Conservation (phyloP, 2,888 invertebrate genomes). For the Exocentrus adspersus region DNA sequence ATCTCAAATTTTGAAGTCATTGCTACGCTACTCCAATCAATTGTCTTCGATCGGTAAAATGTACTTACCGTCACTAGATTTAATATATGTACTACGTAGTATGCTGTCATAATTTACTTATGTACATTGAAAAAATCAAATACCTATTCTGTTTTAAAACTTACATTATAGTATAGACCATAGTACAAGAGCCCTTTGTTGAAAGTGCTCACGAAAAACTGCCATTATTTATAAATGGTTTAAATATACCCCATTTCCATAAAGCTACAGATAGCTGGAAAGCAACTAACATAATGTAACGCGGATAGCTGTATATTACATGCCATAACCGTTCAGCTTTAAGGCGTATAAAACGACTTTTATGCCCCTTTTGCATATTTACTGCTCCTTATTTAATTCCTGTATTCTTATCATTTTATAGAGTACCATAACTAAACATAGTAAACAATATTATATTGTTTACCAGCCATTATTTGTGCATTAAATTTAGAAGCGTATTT, state of each 20-base stretch:
- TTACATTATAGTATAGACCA: too few relatives aligned
- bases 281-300: constrained; percentile 37
- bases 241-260: constrained; percentile 14
- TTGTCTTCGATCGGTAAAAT: too few relatives aligned
- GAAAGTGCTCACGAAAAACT: neutral
- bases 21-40: too few relatives aligned
- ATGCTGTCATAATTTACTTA: too few relatives aligned
- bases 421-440: constrained; percentile 40
- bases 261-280: constrained; percentile 14
- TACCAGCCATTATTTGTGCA: constrained; percentile 19
- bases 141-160: too few relatives aligned
- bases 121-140: too few relatives aligned
- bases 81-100: too few relatives aligned
- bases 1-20: too few relatives aligned
- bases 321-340: constrained; percentile 54
- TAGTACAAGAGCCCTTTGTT: neutral
- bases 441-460: constrained; percentile 41
- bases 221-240: constrained; percentile 2
- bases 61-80: too few relatives aligned
- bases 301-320: constrained; percentile 41
- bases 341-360: constrained; percentile 55
- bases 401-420: constrained; percentile 53
- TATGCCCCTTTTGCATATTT: constrained; percentile 56
- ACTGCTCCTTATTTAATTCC: constrained; percentile 57
- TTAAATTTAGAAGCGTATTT: constrained; percentile 23